Conservation (phyloP, 2,797 vertebrate species). For the Denticeps clupeoides region DNA sequence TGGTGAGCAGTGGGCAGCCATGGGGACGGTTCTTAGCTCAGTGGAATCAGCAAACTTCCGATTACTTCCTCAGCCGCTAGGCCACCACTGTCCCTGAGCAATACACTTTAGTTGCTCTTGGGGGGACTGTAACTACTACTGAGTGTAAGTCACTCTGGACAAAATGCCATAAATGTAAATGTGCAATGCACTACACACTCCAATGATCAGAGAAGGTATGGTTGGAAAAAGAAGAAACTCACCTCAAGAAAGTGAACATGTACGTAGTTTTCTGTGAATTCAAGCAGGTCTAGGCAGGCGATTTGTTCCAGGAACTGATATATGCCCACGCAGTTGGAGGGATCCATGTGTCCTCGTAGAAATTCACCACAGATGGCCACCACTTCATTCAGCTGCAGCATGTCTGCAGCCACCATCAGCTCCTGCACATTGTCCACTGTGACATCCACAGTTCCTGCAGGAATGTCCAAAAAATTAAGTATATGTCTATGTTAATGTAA, state of each 20-base stretch:
- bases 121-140: no score
- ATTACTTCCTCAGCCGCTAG: no score
- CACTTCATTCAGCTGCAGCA: slow-evolving; percentile 89
- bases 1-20: no score
- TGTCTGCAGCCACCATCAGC: slow-evolving; percentile 90
- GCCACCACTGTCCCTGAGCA: no score
- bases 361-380: slow-evolving; percentile 89
- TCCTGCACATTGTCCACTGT: slow-evolving; percentile 87
- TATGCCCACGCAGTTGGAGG: slow-evolving; percentile 85
- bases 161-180: no score
- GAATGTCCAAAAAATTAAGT: neutral
- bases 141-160: no score
- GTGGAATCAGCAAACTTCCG: no score
- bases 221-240: neutral
- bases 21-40: no score
- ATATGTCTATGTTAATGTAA: neutral
- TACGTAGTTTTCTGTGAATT: slow-evolving; percentile 91
- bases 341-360: slow-evolving; percentile 84
- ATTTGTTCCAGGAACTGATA: slow-evolving; percentile 95
- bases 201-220: neutral
- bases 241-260: slow-evolving; percentile 89
- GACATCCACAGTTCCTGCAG: slow-evolving; percentile 70
- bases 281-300: slow-evolving; percentile 76
- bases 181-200: neutral
- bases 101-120: no score